A percentile compares a stretch with the other conserved stretches of the same genome.
phyloP scores from a whole-genome alignment of 1,140 invertebrate species.

The Drosophila tropicalis region DNA sequence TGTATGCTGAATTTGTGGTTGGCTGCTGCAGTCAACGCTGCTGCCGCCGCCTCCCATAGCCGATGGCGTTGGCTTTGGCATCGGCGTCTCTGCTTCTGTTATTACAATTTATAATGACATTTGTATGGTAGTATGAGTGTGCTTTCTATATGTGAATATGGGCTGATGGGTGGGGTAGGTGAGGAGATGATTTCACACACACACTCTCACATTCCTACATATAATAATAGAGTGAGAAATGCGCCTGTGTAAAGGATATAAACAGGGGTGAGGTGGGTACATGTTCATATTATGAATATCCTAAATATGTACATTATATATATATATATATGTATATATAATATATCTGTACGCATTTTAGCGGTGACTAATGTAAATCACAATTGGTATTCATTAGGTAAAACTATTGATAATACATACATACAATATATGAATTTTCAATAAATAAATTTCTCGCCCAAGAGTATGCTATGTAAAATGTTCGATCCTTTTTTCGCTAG shows the following conservation, averaged over 20 bases:
- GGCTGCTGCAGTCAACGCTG: conserved; percentile 55
- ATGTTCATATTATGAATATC: conserved; percentile 77
- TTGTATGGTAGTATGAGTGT: conserved; percentile 54
- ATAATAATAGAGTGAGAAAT: conserved; percentile 64
- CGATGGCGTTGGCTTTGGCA: conserved; percentile 20
- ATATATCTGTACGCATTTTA: conserved; percentile 18
- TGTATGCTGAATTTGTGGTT: conserved; percentile 81
- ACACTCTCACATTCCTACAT: conserved; percentile 7
- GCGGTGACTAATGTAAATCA: conserved; percentile 9
- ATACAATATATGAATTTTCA: background rate
- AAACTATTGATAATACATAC: conserved; percentile 8
- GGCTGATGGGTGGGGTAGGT: background rate
- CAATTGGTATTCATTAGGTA: conserved; percentile 3
- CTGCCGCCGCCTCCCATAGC: conserved; percentile 26
- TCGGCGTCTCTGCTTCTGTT: conserved; percentile 66
- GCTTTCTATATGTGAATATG: conserved; percentile 31
- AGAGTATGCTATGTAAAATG: background rate
- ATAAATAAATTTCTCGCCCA: background rate
- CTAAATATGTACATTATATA: conserved; percentile 32
- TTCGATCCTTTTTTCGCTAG: background rate
- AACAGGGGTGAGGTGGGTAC: conserved; percentile 60
- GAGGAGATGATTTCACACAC: conserved; percentile 9
- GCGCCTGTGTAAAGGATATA: conserved; percentile 70
- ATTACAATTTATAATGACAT: conserved; percentile 83
- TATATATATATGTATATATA: conserved; percentile 14